Evolutionary conservation across 2,113 vertebrate species (phyloP), one percentile per base, ranked within the genome.

Genomic region (Tretioscincus oriximinensis): DNA sequence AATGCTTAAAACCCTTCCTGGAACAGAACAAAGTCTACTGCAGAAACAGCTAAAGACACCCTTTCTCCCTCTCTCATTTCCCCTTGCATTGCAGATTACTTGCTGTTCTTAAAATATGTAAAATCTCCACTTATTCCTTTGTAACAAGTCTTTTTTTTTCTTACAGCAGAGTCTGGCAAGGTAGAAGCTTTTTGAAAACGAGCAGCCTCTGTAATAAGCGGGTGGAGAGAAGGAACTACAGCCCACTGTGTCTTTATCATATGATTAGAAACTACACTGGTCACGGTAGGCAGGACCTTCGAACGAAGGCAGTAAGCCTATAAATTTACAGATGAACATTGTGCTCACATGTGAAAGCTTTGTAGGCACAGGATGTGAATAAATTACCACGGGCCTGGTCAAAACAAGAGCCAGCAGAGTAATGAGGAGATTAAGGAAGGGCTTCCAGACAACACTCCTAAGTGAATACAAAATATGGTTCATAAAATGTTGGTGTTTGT

Each of bases 191-290:
- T 47, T 76, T 85, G 73, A 84, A 90, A 87, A 70, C 51, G 66
- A 82, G n/a, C 10, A 85, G 29, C 31, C 29, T 87, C 86, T 88
- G 84, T 77, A 91, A 83, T 80, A 84, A 85, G 3, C 51, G 78
- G 76, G 51, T 75, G 77, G 77, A 66, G 35, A 84, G 75, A 78
- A 80, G n/a, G n/a, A n/a, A 74, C 9, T 88, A 63, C 80, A 84
- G 73, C n/a, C 87, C 87, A 86, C 74, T 85, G 26, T 58, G 77
- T 88, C 69, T 84, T 91, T 69, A 79, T 35, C 81, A 85, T 45
- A 84, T 45, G 66, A 91, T 84, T 85, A 90, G 86, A 85, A 41
- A 72, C 47, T 60, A 35, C 11, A 1, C 14, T 67, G 60, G 71
- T 81, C 77, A 88, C 71, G 78, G 67, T 35, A 88, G 78, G 80